Conservation (phyloP, 2,888 invertebrate species). For the Aspidiotus destructor region DNA sequence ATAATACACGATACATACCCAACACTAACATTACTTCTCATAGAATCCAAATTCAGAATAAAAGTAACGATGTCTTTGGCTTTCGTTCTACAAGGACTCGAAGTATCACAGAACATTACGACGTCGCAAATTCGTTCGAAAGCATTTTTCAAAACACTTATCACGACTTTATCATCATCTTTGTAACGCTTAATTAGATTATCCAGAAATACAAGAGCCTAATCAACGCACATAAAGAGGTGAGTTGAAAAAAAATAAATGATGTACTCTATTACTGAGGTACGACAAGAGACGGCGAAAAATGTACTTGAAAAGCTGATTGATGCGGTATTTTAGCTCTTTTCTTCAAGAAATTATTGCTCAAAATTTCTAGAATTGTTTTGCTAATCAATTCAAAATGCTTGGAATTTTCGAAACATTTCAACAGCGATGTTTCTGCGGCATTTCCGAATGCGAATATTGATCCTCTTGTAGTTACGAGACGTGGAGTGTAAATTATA, state of each 20-base stretch:
- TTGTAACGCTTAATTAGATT: constrained; percentile 36
- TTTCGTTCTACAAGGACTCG: constrained; percentile 37
- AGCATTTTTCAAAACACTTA: constrained; percentile 36
- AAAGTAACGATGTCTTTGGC: constrained; percentile 37
- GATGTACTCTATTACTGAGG: not conserved
- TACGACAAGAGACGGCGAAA: not conserved
- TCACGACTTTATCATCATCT: constrained; percentile 36
- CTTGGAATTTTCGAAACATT: constrained; percentile 34
- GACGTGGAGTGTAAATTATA: constrained; percentile 38
- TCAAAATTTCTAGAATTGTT: constrained; percentile 34
- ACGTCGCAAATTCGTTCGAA: constrained; percentile 39
- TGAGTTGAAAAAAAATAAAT: not conserved
- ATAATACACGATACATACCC: constrained; percentile 8
- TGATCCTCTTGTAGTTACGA: constrained; percentile 36
- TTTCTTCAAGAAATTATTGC: constrained; percentile 21
- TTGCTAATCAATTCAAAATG: constrained; percentile 17
- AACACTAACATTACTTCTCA: constrained; percentile 11
- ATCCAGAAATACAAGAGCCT: constrained; percentile 39
- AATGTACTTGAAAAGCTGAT: constrained; percentile 21
- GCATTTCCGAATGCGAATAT: constrained; percentile 1
- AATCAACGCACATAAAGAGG: constrained; percentile 1
- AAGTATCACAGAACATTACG: constrained; percentile 40
- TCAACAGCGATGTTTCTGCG: constrained; percentile 30
- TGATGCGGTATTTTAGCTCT: constrained; percentile 26
- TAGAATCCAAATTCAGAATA: constrained; percentile 17